These are phyloP conservation scores for Hipposideros armiger DNA, from an alignment of 2,113 vertebrate species.

Conservation along the genomic window DNA sequence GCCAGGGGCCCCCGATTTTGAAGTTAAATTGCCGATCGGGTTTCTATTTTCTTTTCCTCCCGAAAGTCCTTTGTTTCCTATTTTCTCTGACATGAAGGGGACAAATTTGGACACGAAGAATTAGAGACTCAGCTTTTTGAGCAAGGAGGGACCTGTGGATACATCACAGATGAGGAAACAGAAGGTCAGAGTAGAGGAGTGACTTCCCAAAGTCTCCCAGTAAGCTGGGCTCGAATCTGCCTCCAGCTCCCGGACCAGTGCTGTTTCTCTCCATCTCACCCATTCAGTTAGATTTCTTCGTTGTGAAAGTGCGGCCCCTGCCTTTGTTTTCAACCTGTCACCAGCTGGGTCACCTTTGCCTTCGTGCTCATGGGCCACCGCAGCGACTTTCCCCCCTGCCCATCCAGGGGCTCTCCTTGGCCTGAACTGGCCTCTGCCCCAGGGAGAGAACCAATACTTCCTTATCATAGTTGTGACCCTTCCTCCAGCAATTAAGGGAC, in stretches of 20 bases:
- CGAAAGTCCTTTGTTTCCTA: neutral
- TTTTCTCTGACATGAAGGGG: constrained; percentile 6
- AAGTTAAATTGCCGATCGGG: neutral
- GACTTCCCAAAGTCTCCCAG: neutral
- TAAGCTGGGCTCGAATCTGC: neutral
- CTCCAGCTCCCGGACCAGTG: neutral
- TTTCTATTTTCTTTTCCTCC: neutral
- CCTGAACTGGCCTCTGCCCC: neutral
- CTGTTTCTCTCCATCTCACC: neutral
- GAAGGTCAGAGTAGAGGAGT: neutral
- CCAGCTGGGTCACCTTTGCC: neutral
- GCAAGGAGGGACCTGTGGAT: neutral
- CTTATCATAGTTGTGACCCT: neutral
- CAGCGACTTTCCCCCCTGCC: neutral
- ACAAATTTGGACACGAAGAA: neutral
- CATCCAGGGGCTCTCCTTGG: neutral
- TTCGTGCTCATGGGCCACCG: rapidly evolving
- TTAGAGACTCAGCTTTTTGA: constrained; percentile 11
- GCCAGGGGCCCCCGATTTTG: neutral
- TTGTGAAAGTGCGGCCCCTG: neutral
- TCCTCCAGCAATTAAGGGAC: neutral
- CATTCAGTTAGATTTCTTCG: rapidly evolving
- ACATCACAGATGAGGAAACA: neutral
- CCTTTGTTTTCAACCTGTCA: neutral
- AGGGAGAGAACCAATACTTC: neutral